phyloP scores from a whole-genome alignment of 2,888 invertebrate species.

The Mermis nigrescens region DNA sequence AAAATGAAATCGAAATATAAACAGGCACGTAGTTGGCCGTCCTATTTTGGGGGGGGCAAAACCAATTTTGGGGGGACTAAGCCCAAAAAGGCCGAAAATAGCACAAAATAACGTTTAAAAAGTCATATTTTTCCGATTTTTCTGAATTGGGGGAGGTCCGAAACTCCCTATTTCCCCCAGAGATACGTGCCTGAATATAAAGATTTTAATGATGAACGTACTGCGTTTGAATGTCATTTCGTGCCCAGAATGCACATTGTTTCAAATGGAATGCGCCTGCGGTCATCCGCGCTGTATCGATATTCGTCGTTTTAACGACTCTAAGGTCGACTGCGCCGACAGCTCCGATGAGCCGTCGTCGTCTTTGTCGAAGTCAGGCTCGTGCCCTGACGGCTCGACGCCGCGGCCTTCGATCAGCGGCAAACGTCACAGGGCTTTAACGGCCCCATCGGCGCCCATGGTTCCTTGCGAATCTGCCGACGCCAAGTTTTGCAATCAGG shows the following conservation, averaged over 20 bases:
- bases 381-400: neutral
- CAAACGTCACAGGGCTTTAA: conserved; percentile 12
- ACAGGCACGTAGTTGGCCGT: too few species aligned
- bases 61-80: too few species aligned
- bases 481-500: conserved; percentile 17
- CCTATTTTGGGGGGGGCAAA: too few species aligned
- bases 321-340: conserved; percentile 35
- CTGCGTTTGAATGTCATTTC: too few species aligned
- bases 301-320: conserved; percentile 32
- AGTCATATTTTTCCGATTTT: too few species aligned
- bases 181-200: too few species aligned
- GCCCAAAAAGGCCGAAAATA: too few species aligned
- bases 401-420: conserved; percentile 10
- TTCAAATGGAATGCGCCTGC: conserved; percentile 36
- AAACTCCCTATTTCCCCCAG: too few species aligned
- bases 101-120: too few species aligned
- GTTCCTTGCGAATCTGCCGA: conserved; percentile 11
- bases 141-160: too few species aligned
- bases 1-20: too few species aligned
- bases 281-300: conserved; percentile 35
- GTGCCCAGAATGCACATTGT: conserved; percentile 34
- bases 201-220: too few species aligned
- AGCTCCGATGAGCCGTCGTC: conserved; percentile 34
- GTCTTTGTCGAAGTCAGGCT: neutral
- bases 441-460: conserved; percentile 11